Evolutionary conservation across 1,140 invertebrate species (phyloP).

Genomic region (Archivesica marissinica): DNA sequence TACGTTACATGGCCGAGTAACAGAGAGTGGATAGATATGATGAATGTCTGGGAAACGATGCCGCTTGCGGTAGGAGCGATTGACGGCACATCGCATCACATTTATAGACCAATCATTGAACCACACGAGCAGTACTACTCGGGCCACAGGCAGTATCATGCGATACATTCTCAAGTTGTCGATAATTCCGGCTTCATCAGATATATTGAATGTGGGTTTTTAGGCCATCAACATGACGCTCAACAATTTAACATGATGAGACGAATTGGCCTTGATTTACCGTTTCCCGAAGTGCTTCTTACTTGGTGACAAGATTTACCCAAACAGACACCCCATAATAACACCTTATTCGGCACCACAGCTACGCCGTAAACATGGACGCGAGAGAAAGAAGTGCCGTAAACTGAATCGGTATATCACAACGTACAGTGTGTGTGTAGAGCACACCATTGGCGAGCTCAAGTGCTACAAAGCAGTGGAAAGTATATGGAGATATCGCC

Average conservation of each 20-base stretch:
- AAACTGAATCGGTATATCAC: constrained; percentile 3
- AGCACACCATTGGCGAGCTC: constrained; percentile 3
- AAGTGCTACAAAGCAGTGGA: not conserved
- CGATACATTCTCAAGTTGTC: constrained; percentile 51
- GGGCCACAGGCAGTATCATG: constrained; percentile 28
- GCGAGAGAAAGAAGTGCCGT: not conserved
- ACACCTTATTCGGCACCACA: not conserved
- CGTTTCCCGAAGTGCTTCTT: constrained; percentile 45
- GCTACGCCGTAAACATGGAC: not conserved
- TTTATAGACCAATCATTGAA: constrained; percentile 19
- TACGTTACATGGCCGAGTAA: too few species aligned
- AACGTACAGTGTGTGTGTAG: constrained; percentile 10
- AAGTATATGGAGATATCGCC: constrained; percentile 28
- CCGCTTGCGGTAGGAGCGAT: constrained; percentile 5
- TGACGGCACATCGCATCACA: constrained; percentile 37
- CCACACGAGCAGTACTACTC: constrained; percentile 52
- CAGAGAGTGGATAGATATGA: not conserved
- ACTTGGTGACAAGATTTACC: constrained; percentile 45
- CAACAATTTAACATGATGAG: constrained; percentile 18
- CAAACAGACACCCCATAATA: constrained; percentile 16
- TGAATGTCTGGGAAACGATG: not conserved
- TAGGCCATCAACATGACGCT: constrained; percentile 40
- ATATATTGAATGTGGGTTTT: constrained; percentile 24
- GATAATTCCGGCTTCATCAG: constrained; percentile 26
- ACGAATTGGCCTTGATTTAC: constrained; percentile 2